phyloP scores from a whole-genome alignment of 1,140 invertebrate genomes.

The Gryon sp. region DNA sequence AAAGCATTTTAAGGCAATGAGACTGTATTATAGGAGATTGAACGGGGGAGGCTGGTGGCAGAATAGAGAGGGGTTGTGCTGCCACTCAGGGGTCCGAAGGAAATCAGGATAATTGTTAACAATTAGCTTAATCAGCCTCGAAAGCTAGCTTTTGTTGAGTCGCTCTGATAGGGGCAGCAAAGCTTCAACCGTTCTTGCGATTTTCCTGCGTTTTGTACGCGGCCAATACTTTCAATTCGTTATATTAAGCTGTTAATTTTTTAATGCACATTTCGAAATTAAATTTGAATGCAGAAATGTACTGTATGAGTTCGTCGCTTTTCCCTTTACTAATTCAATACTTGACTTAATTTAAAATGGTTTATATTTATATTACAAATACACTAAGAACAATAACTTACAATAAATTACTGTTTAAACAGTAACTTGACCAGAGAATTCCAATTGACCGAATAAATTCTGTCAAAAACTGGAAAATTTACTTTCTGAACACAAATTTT shows the following conservation, averaged over 20 bases:
- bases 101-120: conserved; percentile 80
- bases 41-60: conserved; percentile 57
- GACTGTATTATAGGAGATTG: conserved; percentile 63
- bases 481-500: too few species aligned
- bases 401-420: too few species aligned
- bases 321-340: too few species aligned
- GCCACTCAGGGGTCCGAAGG: conserved; percentile 72
- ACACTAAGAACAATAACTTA: too few species aligned
- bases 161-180: conserved; percentile 65
- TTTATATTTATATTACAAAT: too few species aligned
- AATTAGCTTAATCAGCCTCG: conserved; percentile 79
- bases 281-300: conserved; percentile 14
- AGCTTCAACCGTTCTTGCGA: conserved; percentile 43
- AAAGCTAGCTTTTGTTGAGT: conserved; percentile 74
- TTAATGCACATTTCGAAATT: conserved; percentile 42
- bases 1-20: conserved; percentile 60
- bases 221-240: conserved; percentile 32
- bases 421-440: too few species aligned
- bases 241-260: conserved; percentile 49
- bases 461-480: too few species aligned
- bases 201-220: conserved; percentile 35
- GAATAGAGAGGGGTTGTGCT: conserved; percentile 63
- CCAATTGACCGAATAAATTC: too few species aligned
- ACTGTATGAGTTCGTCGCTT: too few species aligned
- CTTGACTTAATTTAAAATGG: too few species aligned